A percentile compares a stretch with the other conserved stretches of the same genome.
phyloP scores from a whole-genome alignment of 2,888 invertebrate genomes.

The Cryptophagus acutangulus region DNA sequence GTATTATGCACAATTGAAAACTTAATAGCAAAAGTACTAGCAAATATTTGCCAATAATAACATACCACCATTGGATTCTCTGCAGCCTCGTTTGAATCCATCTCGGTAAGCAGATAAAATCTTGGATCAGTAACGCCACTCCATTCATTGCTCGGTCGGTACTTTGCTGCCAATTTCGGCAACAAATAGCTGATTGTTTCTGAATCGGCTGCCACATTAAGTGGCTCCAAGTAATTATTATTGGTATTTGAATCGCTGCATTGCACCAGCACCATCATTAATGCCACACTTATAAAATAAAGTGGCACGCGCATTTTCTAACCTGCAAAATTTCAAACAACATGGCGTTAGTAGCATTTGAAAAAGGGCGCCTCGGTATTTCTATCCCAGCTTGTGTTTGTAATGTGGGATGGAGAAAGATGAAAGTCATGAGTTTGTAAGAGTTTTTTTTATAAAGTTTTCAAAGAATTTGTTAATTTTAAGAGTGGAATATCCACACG shows the following conservation, averaged over 20 bases:
- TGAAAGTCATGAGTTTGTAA: too few relatives aligned
- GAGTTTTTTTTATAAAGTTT: too few relatives aligned
- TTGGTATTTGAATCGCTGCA: constrained; percentile 35
- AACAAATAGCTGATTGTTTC: constrained; percentile 49
- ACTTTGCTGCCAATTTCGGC: constrained; percentile 54
- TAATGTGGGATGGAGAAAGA: too few relatives aligned
- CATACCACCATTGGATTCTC: too few relatives aligned
- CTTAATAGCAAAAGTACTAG: too few relatives aligned
- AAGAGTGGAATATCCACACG: too few relatives aligned
- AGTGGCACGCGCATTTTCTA: constrained; percentile 43
- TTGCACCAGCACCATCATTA: constrained; percentile 40
- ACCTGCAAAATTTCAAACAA: constrained; percentile 28
- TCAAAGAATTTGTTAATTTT: too few relatives aligned
- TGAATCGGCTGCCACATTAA: constrained; percentile 41
- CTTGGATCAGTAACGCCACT: constrained; percentile 45
- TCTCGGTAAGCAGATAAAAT: constrained; percentile 47
- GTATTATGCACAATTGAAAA: too few relatives aligned
- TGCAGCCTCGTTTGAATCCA: constrained; percentile 40
- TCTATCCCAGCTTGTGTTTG: too few relatives aligned
- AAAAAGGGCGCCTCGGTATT: too few relatives aligned
- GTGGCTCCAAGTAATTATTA: constrained; percentile 36
- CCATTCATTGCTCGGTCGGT: constrained; percentile 43
- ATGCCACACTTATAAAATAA: constrained; percentile 43
- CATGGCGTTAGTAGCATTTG: too few relatives aligned
- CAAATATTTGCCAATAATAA: too few relatives aligned